Evolutionary conservation across 2,113 vertebrate species (phyloP).

Genomic region (Trachemys scripta): DNA sequence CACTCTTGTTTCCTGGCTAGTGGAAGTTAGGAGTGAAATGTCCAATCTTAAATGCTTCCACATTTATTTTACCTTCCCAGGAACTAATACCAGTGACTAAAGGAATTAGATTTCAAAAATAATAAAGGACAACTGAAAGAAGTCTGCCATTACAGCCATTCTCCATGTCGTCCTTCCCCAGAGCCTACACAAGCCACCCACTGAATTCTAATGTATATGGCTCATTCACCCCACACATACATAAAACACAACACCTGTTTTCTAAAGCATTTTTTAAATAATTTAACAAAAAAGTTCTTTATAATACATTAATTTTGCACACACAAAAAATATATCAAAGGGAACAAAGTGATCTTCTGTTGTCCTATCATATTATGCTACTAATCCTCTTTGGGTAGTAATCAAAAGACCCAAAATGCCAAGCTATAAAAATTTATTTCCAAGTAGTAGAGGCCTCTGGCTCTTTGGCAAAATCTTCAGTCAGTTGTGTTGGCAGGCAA

Average conservation of each 20-base stretch:
- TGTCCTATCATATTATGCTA: slow-evolving; percentile 37
- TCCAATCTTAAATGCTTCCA: slow-evolving; percentile 17
- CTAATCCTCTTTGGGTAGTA: slow-evolving; percentile 69
- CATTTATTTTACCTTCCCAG: slow-evolving; percentile 16
- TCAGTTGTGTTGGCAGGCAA: not conserved
- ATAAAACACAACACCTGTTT: slow-evolving; percentile 14
- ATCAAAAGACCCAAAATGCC: slow-evolving; percentile 52
- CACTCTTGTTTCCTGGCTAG: not conserved
- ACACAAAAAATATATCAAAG: slow-evolving; percentile 17
- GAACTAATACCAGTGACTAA: not conserved
- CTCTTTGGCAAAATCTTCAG: slow-evolving; percentile 62
- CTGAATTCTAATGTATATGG: not conserved
- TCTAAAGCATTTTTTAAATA: slow-evolving; percentile 16
- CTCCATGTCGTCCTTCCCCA: not conserved
- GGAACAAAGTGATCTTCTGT: slow-evolving; percentile 65
- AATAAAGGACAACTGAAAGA: not conserved
- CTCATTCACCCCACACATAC: rapidly evolving
- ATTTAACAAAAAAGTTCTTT: not conserved
- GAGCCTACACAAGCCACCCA: not conserved
- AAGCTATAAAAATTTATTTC: slow-evolving; percentile 22
- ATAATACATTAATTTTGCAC: slow-evolving; percentile 27
- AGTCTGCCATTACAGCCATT: not conserved
- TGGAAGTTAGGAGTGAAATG: not conserved
- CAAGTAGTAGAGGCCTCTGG: slow-evolving; percentile 55
- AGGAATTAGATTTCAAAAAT: not conserved